Evolutionary conservation across 2,113 vertebrate genomes (phyloP), one percentile per base, ranked within the genome.

Genomic region (Cyphomyrus plagiostoma): DNA sequence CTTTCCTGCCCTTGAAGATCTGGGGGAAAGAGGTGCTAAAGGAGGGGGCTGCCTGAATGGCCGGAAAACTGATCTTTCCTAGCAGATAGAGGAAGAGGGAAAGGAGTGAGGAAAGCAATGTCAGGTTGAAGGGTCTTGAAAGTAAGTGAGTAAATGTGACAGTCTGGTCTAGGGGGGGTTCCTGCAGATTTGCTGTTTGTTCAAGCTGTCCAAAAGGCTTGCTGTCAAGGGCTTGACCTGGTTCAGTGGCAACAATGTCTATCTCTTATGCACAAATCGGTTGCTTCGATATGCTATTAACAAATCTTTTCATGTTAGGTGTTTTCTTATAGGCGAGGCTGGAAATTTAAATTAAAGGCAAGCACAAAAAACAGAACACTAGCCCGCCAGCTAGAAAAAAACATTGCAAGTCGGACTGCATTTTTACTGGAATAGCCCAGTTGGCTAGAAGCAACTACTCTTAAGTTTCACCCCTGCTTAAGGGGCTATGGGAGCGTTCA

Each of bases 41-140:
- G 83, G 98, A 98, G 1, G 98, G 98, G 1, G 98, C 98, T 0
- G 98, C 98, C 92, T 99, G 98, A 94, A 98, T 97, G 86, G 98
- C 98, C 50, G 98, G 98, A 93, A 99, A 99, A 89, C 97, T 98
- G 94, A 99, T 98, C 92, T 99, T 99, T 90, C 98, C 98, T 99
- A 91, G 15, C 90, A 52, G 74, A n/a, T 21, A 77, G 15, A 50
- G 86, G 21, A 15, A 42, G n/a, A 48, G 42, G 26, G 3, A 45
- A n/a, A 11, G 35, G 74, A 26, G 13, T 50, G 23, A 17, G 8
- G 6, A 50, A 48, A 84, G 42, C 45, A 21, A 46, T 2, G 49
- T 11, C 85, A 53, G 85, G 49, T 3, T 17, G n/a, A 7, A 52
- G 35, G 74, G 42, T 19, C 74, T 1, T n/a, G n/a, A 52, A 17